Conservation (phyloP, 1,140 invertebrate genomes). For the Orchesella cincta region DNA sequence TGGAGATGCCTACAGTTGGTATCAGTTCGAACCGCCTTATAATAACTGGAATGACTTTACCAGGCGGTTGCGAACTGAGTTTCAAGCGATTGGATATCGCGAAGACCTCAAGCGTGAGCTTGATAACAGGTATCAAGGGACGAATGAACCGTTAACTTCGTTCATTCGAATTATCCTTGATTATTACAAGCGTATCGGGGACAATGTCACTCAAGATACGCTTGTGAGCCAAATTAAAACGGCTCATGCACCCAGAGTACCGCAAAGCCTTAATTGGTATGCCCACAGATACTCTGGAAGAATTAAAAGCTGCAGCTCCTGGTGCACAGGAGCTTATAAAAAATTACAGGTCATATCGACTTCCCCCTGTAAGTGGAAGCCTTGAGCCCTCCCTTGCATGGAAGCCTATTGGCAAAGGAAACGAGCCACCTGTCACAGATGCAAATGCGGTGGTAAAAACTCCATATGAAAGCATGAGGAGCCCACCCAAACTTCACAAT, state of each 20-base stretch:
- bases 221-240: neutral
- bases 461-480: neutral
- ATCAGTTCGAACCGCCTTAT: neutral
- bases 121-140: slow-evolving; percentile 28
- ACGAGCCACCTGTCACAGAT: neutral
- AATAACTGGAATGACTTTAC: neutral
- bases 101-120: slow-evolving; percentile 3
- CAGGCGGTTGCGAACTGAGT: slow-evolving; percentile 9
- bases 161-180: slow-evolving; percentile 29
- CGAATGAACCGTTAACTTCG: slow-evolving; percentile 13
- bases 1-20: slow-evolving; percentile 27
- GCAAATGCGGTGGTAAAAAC: neutral
- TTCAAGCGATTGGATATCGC: slow-evolving; percentile 30
- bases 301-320: neutral
- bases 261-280: neutral
- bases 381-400: neutral
- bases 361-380: too few relatives aligned
- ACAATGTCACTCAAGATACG: neutral
- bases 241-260: slow-evolving; percentile 31
- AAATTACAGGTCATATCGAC: neutral
- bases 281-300: neutral
- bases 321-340: neutral
- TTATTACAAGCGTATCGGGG: slow-evolving; percentile 4
- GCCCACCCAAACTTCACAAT: neutral
- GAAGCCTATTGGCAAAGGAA: neutral